These are phyloP conservation scores for Vireo altiloquus DNA, from an alignment of 2,113 vertebrate species.

Conservation along the genomic window DNA sequence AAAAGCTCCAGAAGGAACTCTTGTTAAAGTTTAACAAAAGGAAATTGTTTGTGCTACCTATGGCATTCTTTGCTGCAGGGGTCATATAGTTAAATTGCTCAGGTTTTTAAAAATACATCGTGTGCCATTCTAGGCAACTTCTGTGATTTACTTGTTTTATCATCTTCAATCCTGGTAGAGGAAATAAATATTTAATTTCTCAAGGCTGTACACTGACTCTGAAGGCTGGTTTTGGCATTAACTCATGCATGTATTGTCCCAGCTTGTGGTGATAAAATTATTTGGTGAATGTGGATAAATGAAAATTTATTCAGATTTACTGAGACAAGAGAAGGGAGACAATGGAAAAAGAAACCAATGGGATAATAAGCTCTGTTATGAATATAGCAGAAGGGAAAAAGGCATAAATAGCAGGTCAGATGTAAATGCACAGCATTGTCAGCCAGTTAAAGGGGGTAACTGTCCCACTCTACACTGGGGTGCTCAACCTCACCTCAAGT, in stretches of 20 bases:
- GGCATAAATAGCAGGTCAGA: not conserved
- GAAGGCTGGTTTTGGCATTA: not conserved
- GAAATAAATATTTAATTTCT: not conserved
- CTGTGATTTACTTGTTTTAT: not conserved
- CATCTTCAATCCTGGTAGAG: not conserved
- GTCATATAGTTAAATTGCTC: not conserved
- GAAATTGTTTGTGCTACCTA: not conserved
- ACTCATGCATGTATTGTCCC: not conserved
- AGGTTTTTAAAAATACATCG: not conserved
- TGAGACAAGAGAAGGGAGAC: not conserved
- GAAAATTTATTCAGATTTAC: not conserved
- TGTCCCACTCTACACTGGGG: fast-evolving
- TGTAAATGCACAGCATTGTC: not conserved
- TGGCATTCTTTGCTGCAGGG: not conserved
- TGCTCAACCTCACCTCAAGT: not conserved
- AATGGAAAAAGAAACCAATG: not conserved
- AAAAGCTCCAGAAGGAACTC: not conserved
- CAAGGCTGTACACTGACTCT: not conserved
- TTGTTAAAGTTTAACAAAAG: conserved; percentile 10
- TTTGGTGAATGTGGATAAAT: not conserved
- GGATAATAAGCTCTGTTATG: not conserved
- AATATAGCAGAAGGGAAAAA: not conserved
- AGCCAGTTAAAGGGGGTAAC: not conserved
- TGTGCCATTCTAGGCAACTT: not conserved
- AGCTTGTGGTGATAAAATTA: not conserved